Evolutionary conservation across 2,888 invertebrate species (phyloP).

Genomic region (Oeneis ivallda): DNA sequence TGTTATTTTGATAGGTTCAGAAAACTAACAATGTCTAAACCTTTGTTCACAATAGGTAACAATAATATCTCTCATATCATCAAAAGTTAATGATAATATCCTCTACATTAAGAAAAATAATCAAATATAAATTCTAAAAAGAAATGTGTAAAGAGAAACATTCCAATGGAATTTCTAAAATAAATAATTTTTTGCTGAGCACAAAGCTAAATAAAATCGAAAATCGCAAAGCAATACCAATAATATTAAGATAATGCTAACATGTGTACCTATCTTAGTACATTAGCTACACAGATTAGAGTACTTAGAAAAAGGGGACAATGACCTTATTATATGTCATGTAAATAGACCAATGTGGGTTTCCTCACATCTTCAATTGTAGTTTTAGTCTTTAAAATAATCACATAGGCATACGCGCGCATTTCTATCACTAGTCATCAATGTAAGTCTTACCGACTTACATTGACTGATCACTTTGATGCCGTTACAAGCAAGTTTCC

Average conservation of each 20-base stretch:
- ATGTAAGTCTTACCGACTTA: not conserved
- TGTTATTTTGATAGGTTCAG: too few relatives aligned
- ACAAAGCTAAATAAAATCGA: constrained; percentile 17
- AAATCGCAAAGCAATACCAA: constrained; percentile 28
- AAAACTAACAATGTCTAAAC: too few relatives aligned
- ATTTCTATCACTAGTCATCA: not conserved
- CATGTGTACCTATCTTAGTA: constrained; percentile 9
- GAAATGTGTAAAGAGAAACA: too few relatives aligned
- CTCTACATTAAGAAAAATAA: too few relatives aligned
- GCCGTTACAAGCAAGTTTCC: not conserved
- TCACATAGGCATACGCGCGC: not conserved
- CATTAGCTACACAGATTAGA: constrained; percentile 24
- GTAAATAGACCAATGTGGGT: constrained; percentile 50
- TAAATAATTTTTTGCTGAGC: not conserved
- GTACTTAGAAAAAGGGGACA: constrained; percentile 50
- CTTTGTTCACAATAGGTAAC: not conserved
- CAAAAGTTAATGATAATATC: too few relatives aligned
- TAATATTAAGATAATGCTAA: constrained; percentile 9
- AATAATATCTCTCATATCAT: too few relatives aligned
- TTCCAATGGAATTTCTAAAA: not conserved
- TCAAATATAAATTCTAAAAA: too few relatives aligned
- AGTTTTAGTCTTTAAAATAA: not conserved
- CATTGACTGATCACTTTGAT: constrained; percentile 1
- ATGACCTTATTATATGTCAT: constrained; percentile 59
- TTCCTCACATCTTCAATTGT: not conserved